Percentiles rank a stretch among this genome's conserved stretches.
Conservation (phyloP, 2,888 invertebrate species). For the Epinotia nisella region DNA sequence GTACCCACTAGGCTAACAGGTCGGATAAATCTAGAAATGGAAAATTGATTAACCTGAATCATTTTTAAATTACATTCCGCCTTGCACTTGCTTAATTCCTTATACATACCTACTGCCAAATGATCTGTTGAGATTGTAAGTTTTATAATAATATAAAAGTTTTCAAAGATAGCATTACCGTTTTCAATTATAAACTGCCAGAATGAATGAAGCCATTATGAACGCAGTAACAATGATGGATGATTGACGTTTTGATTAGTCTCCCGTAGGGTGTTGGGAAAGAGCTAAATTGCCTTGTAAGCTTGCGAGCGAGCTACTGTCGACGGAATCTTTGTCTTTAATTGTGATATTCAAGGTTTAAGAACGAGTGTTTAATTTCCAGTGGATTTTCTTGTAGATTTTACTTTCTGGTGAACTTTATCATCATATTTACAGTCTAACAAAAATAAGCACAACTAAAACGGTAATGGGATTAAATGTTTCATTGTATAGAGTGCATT, state of each 20-base stretch:
- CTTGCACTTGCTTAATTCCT: no score
- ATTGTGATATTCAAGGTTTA: slow-evolving; percentile 25
- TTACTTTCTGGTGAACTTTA: not conserved
- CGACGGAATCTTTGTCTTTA: slow-evolving; percentile 16
- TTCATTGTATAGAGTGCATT: no score
- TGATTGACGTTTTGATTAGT: slow-evolving; percentile 43
- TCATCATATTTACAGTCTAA: not conserved
- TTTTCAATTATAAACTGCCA: slow-evolving; percentile 37
- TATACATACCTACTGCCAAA: no score
- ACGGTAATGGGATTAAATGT: no score
- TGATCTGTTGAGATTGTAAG: not conserved
- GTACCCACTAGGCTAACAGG: no score
- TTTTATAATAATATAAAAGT: not conserved
- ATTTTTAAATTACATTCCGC: no score
- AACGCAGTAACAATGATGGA: slow-evolving; percentile 44
- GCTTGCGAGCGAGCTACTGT: slow-evolving; percentile 13
- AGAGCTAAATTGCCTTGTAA: slow-evolving; percentile 38
- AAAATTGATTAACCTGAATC: no score
- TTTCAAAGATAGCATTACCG: not conserved
- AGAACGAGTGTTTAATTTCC: slow-evolving; percentile 3
- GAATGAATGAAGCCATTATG: slow-evolving; percentile 38
- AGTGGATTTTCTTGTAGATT: not conserved
- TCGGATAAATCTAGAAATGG: no score
- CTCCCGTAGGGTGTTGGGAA: slow-evolving; percentile 25
- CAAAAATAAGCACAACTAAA: no score